Evolutionary conservation across 2,888 invertebrate species (phyloP).

Genomic region (Lepidochrysops patricia): DNA sequence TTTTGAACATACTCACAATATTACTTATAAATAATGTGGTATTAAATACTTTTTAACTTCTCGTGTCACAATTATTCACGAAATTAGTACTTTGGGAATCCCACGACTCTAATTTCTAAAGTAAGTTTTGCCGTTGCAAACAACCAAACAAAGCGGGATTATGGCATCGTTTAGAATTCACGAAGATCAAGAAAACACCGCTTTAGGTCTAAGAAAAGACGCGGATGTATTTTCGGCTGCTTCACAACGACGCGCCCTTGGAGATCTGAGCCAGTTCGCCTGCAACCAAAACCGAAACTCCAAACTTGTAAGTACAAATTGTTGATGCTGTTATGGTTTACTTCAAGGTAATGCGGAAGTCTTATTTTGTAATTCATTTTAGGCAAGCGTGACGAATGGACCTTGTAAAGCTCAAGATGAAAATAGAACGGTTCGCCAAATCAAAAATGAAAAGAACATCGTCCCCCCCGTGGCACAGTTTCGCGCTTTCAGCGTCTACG

Average conservation of each 20-base stretch:
- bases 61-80: constrained; percentile 39
- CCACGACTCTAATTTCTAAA: constrained; percentile 28
- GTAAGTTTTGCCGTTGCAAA: constrained; percentile 37
- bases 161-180: constrained; percentile 86
- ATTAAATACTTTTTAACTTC: constrained; percentile 28
- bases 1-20: constrained; percentile 42
- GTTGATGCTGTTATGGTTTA: constrained; percentile 18
- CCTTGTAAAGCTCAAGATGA: constrained; percentile 66
- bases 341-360: constrained; percentile 1
- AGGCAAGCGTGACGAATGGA: constrained; percentile 63
- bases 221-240: constrained; percentile 57
- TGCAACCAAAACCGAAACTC: constrained; percentile 67
- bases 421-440: constrained; percentile 58
- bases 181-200: constrained; percentile 84
- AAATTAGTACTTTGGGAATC: constrained; percentile 36
- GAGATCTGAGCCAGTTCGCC: constrained; percentile 75
- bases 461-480: constrained; percentile 80
- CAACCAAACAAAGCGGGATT: constrained; percentile 35
- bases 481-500: constrained; percentile 85
- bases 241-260: constrained; percentile 78
- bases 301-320: constrained; percentile 66
- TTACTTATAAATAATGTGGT: constrained; percentile 42
- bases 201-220: constrained; percentile 69
- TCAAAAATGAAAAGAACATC: constrained; percentile 68
- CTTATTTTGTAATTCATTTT: constrained; percentile 25